Conservation (phyloP, 2,797 vertebrate species). For the Pseudomugil gertrudae region DNA sequence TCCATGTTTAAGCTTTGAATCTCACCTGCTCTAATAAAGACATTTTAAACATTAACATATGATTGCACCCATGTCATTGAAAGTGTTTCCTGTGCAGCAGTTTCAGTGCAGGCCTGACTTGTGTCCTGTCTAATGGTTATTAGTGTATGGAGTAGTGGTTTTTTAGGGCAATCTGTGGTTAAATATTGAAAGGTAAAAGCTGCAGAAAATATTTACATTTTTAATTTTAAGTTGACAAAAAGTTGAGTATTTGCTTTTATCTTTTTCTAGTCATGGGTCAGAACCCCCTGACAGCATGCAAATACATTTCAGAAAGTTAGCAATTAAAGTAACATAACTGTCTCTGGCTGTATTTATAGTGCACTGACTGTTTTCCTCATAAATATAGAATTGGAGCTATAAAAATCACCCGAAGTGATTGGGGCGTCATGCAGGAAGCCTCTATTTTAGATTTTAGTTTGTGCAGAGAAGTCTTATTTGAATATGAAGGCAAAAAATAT, state of each 20-base stretch:
- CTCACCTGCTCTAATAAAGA: conserved; percentile 12
- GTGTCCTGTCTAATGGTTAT: conserved; percentile 45
- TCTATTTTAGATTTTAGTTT: conserved; percentile 51
- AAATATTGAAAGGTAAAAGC: conserved; percentile 60
- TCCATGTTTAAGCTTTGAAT: conserved; percentile 10
- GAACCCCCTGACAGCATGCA: conserved; percentile 16
- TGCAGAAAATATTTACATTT: conserved; percentile 50
- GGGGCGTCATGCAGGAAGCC: conserved; percentile 51
- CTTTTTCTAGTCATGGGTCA: not conserved
- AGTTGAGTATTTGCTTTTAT: conserved; percentile 6
- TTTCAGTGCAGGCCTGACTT: conserved; percentile 18
- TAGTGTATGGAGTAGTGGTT: conserved; percentile 37
- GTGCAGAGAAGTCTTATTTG: conserved; percentile 32
- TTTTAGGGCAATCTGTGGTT: conserved; percentile 33
- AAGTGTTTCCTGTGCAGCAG: conserved; percentile 3
- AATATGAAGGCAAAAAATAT: conserved; percentile 54
- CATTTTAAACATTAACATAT: conserved; percentile 18
- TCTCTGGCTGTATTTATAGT: conserved; percentile 36
- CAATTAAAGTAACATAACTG: conserved; percentile 45
- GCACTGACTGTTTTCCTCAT: conserved; percentile 6
- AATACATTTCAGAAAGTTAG: conserved; percentile 7
- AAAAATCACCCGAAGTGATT: conserved; percentile 43
- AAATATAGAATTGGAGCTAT: conserved; percentile 21
- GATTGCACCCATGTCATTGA: conserved; percentile 8
- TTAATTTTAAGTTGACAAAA: conserved; percentile 41